phyloP scores from a whole-genome alignment of 2,888 invertebrate genomes.

The Athripsodes cinereus region DNA sequence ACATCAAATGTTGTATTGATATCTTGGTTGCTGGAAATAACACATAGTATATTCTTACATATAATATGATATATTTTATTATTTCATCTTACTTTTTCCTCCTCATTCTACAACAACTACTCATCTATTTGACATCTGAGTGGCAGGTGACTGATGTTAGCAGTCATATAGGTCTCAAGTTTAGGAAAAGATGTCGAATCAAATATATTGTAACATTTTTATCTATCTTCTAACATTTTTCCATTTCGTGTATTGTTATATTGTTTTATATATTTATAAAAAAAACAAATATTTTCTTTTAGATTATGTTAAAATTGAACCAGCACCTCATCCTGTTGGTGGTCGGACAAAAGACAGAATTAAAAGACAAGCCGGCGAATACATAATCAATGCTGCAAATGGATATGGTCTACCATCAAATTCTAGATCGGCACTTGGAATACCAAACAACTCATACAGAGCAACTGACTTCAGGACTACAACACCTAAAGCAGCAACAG shows the following conservation, averaged over 20 bases:
- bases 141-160: not conserved
- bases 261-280: too few relatives aligned
- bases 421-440: not conserved
- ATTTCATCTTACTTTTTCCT: not conserved
- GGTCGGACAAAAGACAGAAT: not conserved
- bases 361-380: not conserved
- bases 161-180: not conserved
- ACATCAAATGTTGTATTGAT: too few relatives aligned
- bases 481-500: not conserved
- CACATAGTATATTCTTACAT: too few relatives aligned
- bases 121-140: not conserved
- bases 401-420: conserved; percentile 7
- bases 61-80: too few relatives aligned
- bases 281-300: too few relatives aligned
- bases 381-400: conserved; percentile 9
- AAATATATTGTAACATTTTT: not conserved
- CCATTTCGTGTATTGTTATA: too few relatives aligned
- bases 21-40: too few relatives aligned
- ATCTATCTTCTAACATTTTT: too few relatives aligned
- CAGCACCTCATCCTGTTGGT: not conserved
- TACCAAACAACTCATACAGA: not conserved
- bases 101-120: not conserved
- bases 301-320: conserved; percentile 11
- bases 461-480: not conserved
- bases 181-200: conserved; percentile 1